These are phyloP conservation scores for Drosophila colorata DNA, from an alignment of 2,888 invertebrate species.

Conservation along the genomic window DNA sequence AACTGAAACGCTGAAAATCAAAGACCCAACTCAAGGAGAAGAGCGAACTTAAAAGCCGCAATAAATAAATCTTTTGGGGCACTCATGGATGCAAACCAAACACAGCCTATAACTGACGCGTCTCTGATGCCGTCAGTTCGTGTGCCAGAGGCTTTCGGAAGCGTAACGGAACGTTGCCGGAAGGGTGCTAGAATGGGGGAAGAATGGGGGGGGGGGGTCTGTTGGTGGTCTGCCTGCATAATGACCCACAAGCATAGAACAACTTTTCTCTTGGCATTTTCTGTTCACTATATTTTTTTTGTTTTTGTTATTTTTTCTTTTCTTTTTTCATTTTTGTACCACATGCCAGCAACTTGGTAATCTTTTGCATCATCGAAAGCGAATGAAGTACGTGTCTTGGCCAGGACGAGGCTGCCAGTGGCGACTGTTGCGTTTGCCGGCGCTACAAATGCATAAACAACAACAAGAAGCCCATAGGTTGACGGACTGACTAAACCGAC, in stretches of 20 bases:
- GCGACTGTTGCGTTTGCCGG: slow-evolving; percentile 67
- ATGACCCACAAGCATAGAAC: slow-evolving; percentile 74
- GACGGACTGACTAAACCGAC: slow-evolving; percentile 32
- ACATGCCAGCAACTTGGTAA: slow-evolving; percentile 75
- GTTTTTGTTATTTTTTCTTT: slow-evolving; percentile 12
- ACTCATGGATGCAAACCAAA: slow-evolving; percentile 56
- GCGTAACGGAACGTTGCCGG: slow-evolving; percentile 38
- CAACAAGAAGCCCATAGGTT: slow-evolving; percentile 43
- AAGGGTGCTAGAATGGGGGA: slow-evolving; percentile 12
- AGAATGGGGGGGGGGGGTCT: neutral
- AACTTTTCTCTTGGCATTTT: slow-evolving; percentile 24
- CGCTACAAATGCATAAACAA: slow-evolving; percentile 75
- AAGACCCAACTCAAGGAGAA: slow-evolving; percentile 53
- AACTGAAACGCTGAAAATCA: slow-evolving; percentile 40
- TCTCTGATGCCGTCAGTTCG: slow-evolving; percentile 65
- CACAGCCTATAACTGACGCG: slow-evolving; percentile 53
- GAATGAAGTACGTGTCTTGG: slow-evolving; percentile 72
- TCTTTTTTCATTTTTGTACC: slow-evolving; percentile 34
- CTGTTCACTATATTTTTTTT: neutral
- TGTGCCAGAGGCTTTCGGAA: slow-evolving; percentile 56
- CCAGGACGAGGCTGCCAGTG: slow-evolving; percentile 15
- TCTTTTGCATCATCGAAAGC: slow-evolving; percentile 78
- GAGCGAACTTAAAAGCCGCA: slow-evolving; percentile 72
- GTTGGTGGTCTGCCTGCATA: slow-evolving; percentile 61
- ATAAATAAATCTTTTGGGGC: slow-evolving; percentile 74